These are phyloP conservation scores for Cephalopholis sonnerati DNA, from an alignment of 2,113 vertebrate species.

Conservation along the genomic window DNA sequence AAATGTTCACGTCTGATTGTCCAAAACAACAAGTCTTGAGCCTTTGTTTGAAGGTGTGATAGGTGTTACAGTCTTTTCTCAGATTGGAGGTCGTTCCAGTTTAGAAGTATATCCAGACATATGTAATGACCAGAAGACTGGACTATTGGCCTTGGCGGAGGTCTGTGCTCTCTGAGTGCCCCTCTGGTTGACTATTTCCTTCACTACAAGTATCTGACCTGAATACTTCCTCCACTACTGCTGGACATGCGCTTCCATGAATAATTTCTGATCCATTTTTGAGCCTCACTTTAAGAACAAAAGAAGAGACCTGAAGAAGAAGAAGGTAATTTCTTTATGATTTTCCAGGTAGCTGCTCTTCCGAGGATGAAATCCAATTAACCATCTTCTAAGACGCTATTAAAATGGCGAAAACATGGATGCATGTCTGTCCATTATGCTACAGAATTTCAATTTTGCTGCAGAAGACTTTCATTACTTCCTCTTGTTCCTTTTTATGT, in stretches of 20 bases:
- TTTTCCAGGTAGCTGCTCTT: conserved; percentile 10
- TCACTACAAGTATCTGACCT: no score
- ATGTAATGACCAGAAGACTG: no score
- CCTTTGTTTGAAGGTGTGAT: no score
- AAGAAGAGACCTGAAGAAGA: background rate
- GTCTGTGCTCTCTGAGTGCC: no score
- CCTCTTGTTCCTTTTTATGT: background rate
- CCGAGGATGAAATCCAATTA: conserved; percentile 17
- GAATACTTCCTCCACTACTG: background rate
- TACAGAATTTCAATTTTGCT: conserved; percentile 19
- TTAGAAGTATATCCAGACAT: no score
- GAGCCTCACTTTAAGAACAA: background rate
- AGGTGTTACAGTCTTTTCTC: no score
- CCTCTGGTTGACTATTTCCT: no score
- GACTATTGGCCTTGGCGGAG: no score
- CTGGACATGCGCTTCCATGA: background rate
- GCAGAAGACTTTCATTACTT: background rate
- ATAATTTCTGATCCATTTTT: background rate
- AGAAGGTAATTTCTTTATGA: background rate
- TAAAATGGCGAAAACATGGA: background rate
- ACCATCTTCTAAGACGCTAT: conserved; percentile 14
- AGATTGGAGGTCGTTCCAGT: no score
- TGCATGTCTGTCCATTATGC: background rate
- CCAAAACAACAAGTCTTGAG: no score
- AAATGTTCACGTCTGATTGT: no score